phyloP scores from a whole-genome alignment of 2,797 vertebrate genomes.

The Esox masquinongy region DNA sequence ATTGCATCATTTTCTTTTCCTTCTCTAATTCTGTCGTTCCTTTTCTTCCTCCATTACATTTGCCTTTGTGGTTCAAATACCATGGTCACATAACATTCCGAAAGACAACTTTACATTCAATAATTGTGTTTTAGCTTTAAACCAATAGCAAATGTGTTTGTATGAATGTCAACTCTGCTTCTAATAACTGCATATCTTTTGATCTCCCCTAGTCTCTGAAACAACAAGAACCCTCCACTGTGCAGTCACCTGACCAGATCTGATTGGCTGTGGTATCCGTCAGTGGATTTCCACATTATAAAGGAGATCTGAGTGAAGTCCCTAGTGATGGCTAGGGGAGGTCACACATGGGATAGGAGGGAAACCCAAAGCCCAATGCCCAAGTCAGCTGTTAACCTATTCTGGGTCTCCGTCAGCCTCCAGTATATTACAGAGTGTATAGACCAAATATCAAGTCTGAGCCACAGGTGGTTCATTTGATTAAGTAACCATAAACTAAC shows the following conservation, averaged over 20 bases:
- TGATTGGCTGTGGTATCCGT: neutral
- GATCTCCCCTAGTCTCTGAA: neutral
- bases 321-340: neutral
- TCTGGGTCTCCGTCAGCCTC: neutral
- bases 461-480: neutral
- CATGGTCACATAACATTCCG: neutral
- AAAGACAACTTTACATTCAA: neutral
- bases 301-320: neutral
- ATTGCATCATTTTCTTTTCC: neutral
- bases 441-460: neutral
- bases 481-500: neutral
- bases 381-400: neutral
- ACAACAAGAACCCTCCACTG: neutral
- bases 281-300: neutral
- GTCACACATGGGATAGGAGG: neutral
- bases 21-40: neutral
- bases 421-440: neutral
- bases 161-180: slow-evolving; percentile 6
- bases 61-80: neutral
- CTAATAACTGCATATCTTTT: slow-evolving; percentile 9
- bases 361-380: neutral
- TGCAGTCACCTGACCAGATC: neutral
- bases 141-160: neutral
- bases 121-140: neutral
- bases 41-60: neutral